Conservation (phyloP, 2,888 invertebrate genomes). For the Metacarcinus magister region DNA sequence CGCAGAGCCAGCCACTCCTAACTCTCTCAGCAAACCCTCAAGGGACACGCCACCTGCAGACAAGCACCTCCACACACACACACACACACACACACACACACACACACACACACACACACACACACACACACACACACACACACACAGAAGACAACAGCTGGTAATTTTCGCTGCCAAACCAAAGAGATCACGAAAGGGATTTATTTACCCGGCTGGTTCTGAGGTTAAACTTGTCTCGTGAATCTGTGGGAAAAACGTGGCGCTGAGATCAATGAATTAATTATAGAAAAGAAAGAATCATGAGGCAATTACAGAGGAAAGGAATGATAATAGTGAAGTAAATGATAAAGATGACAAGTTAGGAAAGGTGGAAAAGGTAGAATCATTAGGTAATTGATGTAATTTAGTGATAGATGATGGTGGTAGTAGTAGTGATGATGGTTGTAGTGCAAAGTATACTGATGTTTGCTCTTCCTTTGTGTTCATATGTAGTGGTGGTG, state of each 20-base stretch:
- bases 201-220: not conserved
- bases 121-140: not conserved
- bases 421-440: too few relatives aligned
- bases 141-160: not conserved
- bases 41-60: slow-evolving; percentile 1
- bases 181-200: not conserved
- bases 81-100: slow-evolving; percentile 3
- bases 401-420: too few relatives aligned
- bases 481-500: too few relatives aligned
- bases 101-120: not conserved
- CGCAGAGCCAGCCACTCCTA: not conserved
- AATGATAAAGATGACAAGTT: too few relatives aligned
- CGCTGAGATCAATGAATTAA: not conserved
- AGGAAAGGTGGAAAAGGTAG: too few relatives aligned
- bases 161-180: not conserved
- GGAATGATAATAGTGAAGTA: too few relatives aligned
- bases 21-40: not conserved
- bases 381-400: too few relatives aligned
- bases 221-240: too few relatives aligned
- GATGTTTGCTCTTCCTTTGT: too few relatives aligned
- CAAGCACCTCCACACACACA: not conserved
- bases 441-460: too few relatives aligned
- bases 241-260: not conserved
- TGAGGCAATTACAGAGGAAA: too few relatives aligned
- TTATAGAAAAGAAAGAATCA: too few relatives aligned